Conservation (phyloP, 2,888 invertebrate species). For the Acronicta psi region DNA sequence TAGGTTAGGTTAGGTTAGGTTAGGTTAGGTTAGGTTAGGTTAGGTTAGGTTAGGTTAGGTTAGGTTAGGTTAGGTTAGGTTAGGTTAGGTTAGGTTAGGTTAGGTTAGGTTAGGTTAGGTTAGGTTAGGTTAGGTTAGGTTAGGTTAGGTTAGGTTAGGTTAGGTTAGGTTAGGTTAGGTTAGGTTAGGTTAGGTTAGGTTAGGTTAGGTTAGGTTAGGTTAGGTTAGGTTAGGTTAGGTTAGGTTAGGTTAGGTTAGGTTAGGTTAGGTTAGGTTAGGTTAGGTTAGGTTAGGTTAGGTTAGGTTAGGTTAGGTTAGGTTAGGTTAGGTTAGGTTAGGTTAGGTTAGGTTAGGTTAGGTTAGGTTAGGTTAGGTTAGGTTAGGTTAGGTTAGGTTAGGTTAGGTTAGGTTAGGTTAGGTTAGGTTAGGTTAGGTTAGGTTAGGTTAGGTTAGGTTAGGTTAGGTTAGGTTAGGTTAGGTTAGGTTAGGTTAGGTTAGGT, state of each 20-base stretch:
- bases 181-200: slow-evolving; percentile 36
- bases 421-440: slow-evolving; percentile 38
- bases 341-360: slow-evolving; percentile 17
- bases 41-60: slow-evolving; percentile 44
- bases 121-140: slow-evolving; percentile 32
- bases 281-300: slow-evolving; percentile 32
- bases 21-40: slow-evolving; percentile 45
- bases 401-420: slow-evolving; percentile 34
- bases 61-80: slow-evolving; percentile 41
- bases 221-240: slow-evolving; percentile 33
- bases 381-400: slow-evolving; percentile 35
- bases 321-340: slow-evolving; percentile 33
- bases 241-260: slow-evolving; percentile 34
- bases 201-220: slow-evolving; percentile 34
- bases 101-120: slow-evolving; percentile 31
- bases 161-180: slow-evolving; percentile 33
- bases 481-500: slow-evolving; percentile 14
- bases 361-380: slow-evolving; percentile 26
- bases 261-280: slow-evolving; percentile 34
- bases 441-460: slow-evolving; percentile 27
- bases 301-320: slow-evolving; percentile 33
- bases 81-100: slow-evolving; percentile 37
- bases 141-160: slow-evolving; percentile 34
- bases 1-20: slow-evolving; percentile 43
- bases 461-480: slow-evolving; percentile 7